Evolutionary conservation across 2,797 vertebrate species (phyloP).

Genomic region (Parauchenoglanis ngamensis): DNA sequence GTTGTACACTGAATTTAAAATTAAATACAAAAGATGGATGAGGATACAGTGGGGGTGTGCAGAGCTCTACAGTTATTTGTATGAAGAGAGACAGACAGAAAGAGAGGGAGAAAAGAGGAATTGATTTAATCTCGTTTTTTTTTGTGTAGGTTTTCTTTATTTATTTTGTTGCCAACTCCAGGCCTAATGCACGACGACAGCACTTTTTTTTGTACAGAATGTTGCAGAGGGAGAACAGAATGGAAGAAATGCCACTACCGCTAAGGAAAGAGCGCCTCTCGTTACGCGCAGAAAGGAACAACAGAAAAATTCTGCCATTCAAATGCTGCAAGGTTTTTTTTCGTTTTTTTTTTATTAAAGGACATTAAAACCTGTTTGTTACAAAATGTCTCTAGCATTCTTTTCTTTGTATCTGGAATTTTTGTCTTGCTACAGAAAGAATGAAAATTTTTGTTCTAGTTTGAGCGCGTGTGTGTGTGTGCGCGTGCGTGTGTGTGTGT

Average conservation of each 20-base stretch:
- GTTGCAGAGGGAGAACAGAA: constrained; percentile 84
- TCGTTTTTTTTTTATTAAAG: constrained; percentile 73
- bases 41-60: constrained; percentile 81
- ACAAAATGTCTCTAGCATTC: constrained; percentile 80
- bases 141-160: constrained; percentile 68
- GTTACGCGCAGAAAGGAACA: constrained; percentile 82
- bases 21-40: constrained; percentile 99
- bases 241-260: constrained; percentile 86
- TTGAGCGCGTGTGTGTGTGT: constrained; percentile 60
- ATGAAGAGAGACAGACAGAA: constrained; percentile 74
- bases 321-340: constrained; percentile 79
- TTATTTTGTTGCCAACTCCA: constrained; percentile 88
- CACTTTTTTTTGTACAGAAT: constrained; percentile 93
- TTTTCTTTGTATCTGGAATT: constrained; percentile 80
- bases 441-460: constrained; percentile 79
- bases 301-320: constrained; percentile 83
- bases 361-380: constrained; percentile 82
- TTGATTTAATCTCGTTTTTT: constrained; percentile 71
- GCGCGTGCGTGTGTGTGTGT: constrained; percentile 26
- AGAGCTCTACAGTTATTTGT: constrained; percentile 91
- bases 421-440: constrained; percentile 84
- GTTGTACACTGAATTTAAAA: constrained; percentile 99
- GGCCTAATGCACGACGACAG: constrained; percentile 95
- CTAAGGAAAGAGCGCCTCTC: constrained; percentile 84
- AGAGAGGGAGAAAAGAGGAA: constrained; percentile 67